A percentile compares a stretch with the other conserved stretches of the same genome.
phyloP scores from a whole-genome alignment of 1,140 invertebrate genomes.

The Branchinecta lynchi region DNA sequence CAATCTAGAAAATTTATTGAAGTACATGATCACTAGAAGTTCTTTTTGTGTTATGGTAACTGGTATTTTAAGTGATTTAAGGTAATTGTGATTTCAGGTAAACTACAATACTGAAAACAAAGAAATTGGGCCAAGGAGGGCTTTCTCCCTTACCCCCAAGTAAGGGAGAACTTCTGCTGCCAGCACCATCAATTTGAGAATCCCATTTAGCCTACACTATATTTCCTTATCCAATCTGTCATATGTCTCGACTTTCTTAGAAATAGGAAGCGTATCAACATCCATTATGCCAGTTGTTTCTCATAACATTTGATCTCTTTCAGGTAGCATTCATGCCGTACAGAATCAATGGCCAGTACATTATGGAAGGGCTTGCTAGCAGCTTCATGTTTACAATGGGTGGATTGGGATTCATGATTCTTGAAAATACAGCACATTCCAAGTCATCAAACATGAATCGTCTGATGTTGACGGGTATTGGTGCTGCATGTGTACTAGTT shows the following conservation, averaged over 20 bases:
- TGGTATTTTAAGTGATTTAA: too few species aligned
- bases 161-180: neutral
- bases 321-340: slow-evolving; percentile 96
- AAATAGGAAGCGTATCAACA: slow-evolving; percentile 15
- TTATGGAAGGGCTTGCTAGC: slow-evolving; percentile 93
- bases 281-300: slow-evolving; percentile 16
- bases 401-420: slow-evolving; percentile 86
- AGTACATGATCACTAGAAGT: too few species aligned
- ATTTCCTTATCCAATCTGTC: neutral
- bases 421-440: slow-evolving; percentile 84
- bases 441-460: slow-evolving; percentile 81
- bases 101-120: too few species aligned
- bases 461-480: slow-evolving; percentile 75
- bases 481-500: slow-evolving; percentile 79
- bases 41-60: too few species aligned
- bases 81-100: too few species aligned
- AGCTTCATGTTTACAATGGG: slow-evolving; percentile 92
- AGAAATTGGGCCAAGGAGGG: too few species aligned
- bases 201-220: neutral
- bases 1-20: too few species aligned
- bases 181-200: neutral
- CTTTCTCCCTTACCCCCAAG: too few species aligned
- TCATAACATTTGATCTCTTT: slow-evolving; percentile 15
- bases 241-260: slow-evolving; percentile 12
- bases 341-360: slow-evolving; percentile 94